Base-by-base conservation (phyloP, 2,113 vertebrate genomes). In the Leptosomus discolor region DNA sequence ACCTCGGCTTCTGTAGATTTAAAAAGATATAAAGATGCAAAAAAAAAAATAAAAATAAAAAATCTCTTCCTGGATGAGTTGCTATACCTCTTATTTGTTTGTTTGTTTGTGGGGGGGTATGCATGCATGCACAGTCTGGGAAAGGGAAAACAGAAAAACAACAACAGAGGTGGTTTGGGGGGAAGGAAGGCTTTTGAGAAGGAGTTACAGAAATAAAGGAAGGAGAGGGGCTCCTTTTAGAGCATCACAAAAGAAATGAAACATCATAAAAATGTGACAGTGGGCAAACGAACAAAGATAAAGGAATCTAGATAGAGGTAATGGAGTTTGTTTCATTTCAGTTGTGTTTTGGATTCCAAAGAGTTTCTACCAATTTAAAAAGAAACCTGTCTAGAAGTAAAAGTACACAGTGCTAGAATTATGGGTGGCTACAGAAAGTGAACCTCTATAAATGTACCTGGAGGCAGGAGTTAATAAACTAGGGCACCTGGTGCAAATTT, bases 81-180 rank as follows among this genome's bases (percentile, higher is more conserved):
- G 46, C 30, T n/a, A 61, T 11, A 36, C 15, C 5, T 54, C 12
- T 46, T 17, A 46, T 12, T 15, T 39, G 9, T 22, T 39, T 51
- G 23, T 30, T 34, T 36, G 11, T 2, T 54, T 43, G 8, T 67
- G 14, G 41, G 24, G 32, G 17, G 27, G 15, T 21, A 12, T 13
- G 10, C 3, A 34, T 11, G 20, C 12, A 30, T n/a, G 15, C 30
- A 37, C 15, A 48, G 26, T n/a, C 1, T 1, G 22, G 18, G 22
- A 83, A 78, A 5, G 5, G 14, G 23, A 65, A 70, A 20, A 67
- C 7, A 41, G 41, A 41, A 71, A 46, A 74, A 67, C 8, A 29
- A 41, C 37, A 41, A 17, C 51, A 22, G 6, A 32, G 17, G 23
- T 4, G 5, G 11, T 15, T 24, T 90, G 11, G 8, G 5, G 14